Conservation (phyloP, 2,113 vertebrate genomes). For the Tachysurus fulvidraco region DNA sequence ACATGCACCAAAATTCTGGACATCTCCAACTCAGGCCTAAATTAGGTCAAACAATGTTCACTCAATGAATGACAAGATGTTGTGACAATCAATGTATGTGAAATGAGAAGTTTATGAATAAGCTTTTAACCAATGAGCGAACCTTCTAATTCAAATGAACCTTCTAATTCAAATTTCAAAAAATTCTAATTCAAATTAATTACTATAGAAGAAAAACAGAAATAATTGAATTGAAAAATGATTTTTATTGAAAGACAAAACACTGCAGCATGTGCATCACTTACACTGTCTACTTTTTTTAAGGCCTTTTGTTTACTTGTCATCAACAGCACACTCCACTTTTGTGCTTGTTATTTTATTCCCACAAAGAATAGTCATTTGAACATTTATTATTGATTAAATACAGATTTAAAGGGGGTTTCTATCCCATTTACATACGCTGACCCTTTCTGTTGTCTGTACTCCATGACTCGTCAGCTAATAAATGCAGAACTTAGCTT, state of each 20-base stretch:
- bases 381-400: neutral
- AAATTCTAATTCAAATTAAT: neutral
- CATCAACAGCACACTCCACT: neutral
- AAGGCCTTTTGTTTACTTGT: neutral
- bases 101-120: neutral
- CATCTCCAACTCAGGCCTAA: neutral
- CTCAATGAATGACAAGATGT: neutral
- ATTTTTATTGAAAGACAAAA: neutral
- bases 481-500: slow-evolving; percentile 10
- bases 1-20: neutral
- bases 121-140: neutral
- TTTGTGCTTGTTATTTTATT: too few species aligned
- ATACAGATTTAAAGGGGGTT: neutral
- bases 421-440: neutral
- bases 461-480: slow-evolving; percentile 5
- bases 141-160: neutral
- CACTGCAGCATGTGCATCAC: neutral
- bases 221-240: too few species aligned
- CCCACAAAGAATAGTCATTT: neutral
- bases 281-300: neutral
- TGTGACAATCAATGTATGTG: neutral
- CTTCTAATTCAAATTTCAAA: neutral
- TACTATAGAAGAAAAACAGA: too few species aligned
- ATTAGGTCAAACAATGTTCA: neutral
- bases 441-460: neutral